A percentile compares a stretch with the other conserved stretches of the same genome.
Conservation (phyloP, 1,140 invertebrate species). For the Lordiphosa mommai region DNA sequence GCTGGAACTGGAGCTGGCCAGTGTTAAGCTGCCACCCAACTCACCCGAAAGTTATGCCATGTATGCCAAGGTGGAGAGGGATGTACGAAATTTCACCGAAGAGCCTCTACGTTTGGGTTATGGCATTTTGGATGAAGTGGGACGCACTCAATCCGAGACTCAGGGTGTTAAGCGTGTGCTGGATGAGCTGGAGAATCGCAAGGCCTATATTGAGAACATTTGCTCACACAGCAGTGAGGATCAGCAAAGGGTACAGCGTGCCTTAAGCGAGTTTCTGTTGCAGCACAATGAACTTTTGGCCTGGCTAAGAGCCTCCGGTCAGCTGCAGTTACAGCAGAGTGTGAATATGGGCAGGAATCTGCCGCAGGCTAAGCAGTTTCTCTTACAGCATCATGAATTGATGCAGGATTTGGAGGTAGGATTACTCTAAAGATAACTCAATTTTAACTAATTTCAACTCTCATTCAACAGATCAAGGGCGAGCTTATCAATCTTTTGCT, state of each 20-base stretch:
- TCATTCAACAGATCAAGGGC: constrained; percentile 82
- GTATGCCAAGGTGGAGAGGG: constrained; percentile 83
- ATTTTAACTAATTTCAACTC: not conserved
- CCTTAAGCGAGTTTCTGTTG: constrained; percentile 85
- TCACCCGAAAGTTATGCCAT: constrained; percentile 85
- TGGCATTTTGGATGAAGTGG: constrained; percentile 86
- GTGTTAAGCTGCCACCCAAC: constrained; percentile 83
- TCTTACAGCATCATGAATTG: constrained; percentile 87
- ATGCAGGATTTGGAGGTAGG: constrained; percentile 87
- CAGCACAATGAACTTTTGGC: constrained; percentile 86
- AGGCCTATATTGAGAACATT: constrained; percentile 84
- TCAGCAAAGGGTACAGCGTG: constrained; percentile 85
- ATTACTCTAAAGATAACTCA: not conserved
- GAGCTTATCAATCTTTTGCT: constrained; percentile 84
- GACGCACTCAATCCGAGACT: constrained; percentile 84
- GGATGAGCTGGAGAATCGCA: constrained; percentile 88
- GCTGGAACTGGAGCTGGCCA: constrained; percentile 87
- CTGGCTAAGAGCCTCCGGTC: constrained; percentile 86
- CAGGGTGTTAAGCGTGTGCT: constrained; percentile 85
- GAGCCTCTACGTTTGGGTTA: constrained; percentile 86
- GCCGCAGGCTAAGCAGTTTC: constrained; percentile 86
- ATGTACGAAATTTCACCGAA: constrained; percentile 82
- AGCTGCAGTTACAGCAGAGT: constrained; percentile 87
- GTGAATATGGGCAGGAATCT: constrained; percentile 88
- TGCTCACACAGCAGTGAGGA: constrained; percentile 88